Base-by-base conservation (phyloP, 2,888 invertebrate genomes). In the Erannis defoliaria region DNA sequence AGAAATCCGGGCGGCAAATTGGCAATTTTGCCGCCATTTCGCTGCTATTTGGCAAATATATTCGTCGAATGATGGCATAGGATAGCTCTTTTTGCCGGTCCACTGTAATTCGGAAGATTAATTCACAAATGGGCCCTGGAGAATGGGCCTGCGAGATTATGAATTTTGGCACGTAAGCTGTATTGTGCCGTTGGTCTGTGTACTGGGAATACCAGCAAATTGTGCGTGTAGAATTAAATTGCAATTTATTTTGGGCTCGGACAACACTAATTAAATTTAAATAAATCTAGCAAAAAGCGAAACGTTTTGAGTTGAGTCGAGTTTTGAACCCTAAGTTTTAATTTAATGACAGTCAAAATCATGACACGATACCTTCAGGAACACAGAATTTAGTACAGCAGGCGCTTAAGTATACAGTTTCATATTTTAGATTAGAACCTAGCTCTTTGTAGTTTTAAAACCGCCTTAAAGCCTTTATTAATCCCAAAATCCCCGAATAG, bases 11-110 rank as follows among this genome's bases (percentile, higher is more conserved):
- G 74, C 77, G 79, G 66, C 78, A 83, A 90, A 91, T 84, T 82
- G 86, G 81, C 87, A 85, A 62, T 58, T 58, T 51, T 37, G 51
- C n/a, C 21, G 33, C 35, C n/a, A 67, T 70, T 89, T 87, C 85
- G 81, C 77, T 75, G 86, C 86, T 84, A 89, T 91, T 90, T 86
- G 80, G 78, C 82, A 82, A 78, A 82, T 82, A 82, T 85, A 84
- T 85, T 84, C 81, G 86, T 76, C 80, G 73, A 74, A 78, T 75
- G 75, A 77, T 77, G 74, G 78, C 82, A 73, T 76, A 73, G 72
- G 81, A 80, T 78, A 79, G 83, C 81, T 78, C 80, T 88, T 86
- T 86, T 86, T 77, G 77, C 68, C 68, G 68, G 60, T 67, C 67
- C 69, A 70, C 76, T 75, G 79, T 84, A 84, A 84, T 88, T 84